A percentile compares a stretch with the other conserved stretches of the same genome.
phyloP scores from a whole-genome alignment of 2,888 invertebrate species.

The Arge pagana region DNA sequence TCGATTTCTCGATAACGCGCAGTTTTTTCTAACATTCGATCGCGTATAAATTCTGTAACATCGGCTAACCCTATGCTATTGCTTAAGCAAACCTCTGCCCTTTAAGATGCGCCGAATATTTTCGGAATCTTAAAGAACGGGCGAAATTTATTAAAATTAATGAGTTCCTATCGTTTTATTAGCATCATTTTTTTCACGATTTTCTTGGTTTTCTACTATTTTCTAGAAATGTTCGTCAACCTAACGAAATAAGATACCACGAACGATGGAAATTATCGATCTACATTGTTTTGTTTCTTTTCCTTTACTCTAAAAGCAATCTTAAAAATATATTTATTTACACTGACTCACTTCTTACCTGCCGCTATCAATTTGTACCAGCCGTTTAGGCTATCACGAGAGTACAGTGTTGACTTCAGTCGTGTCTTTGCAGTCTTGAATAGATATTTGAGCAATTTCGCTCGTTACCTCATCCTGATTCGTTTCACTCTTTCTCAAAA shows the following conservation, averaged over 20 bases:
- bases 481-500: slow-evolving; percentile 44
- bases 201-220: neutral
- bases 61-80: too few species aligned
- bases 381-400: slow-evolving; percentile 49
- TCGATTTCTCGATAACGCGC: too few species aligned
- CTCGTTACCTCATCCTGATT: slow-evolving; percentile 40
- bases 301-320: too few species aligned
- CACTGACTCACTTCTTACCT: slow-evolving; percentile 30
- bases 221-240: neutral
- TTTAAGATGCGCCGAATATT: too few species aligned
- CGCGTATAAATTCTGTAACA: too few species aligned
- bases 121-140: too few species aligned
- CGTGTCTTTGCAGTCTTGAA: slow-evolving; percentile 50
- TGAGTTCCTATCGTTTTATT: too few species aligned
- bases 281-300: too few species aligned
- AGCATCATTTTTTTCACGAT: neutral
- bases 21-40: too few species aligned
- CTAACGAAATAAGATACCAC: neutral
- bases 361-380: slow-evolving; percentile 24
- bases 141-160: too few species aligned
- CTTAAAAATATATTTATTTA: slow-evolving; percentile 13
- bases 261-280: too few species aligned
- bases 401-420: slow-evolving; percentile 43
- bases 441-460: slow-evolving; percentile 46
- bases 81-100: too few species aligned